phyloP scores from a whole-genome alignment of 2,113 vertebrate species.

The Physeter macrocephalus region DNA sequence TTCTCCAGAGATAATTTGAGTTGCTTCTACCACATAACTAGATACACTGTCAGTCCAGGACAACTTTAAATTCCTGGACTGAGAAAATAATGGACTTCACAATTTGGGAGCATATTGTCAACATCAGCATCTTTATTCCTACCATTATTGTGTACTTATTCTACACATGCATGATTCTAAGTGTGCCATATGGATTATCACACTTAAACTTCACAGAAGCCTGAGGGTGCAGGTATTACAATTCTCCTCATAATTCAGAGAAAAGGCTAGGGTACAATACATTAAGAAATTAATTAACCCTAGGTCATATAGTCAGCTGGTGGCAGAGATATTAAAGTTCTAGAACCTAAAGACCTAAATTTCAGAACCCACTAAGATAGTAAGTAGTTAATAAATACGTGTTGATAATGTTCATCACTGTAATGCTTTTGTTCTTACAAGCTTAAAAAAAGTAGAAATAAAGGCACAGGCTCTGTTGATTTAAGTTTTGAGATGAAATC shows the following conservation, averaged over 20 bases:
- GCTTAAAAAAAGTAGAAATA: neutral
- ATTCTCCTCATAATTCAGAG: neutral
- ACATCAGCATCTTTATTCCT: neutral
- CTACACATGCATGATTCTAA: neutral
- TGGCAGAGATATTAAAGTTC: neutral
- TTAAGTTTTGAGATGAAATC: neutral
- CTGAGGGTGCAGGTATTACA: neutral
- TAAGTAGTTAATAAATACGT: neutral
- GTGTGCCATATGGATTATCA: neutral
- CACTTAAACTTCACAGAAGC: neutral
- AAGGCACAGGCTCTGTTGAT: neutral
- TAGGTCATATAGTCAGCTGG: neutral
- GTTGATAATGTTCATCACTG: no score
- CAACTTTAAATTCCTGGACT: neutral
- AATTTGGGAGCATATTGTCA: neutral
- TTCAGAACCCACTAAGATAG: neutral
- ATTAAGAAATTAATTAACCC: neutral
- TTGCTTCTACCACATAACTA: neutral
- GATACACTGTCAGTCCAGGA: neutral
- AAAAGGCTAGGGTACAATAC: neutral
- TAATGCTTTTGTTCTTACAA: neutral
- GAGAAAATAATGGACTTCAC: neutral
- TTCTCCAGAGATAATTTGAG: neutral
- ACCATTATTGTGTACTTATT: neutral
- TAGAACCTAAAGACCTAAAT: neutral